Evolutionary conservation across 1,140 invertebrate genomes (phyloP).

Genomic region (Halictus rubicundus): DNA sequence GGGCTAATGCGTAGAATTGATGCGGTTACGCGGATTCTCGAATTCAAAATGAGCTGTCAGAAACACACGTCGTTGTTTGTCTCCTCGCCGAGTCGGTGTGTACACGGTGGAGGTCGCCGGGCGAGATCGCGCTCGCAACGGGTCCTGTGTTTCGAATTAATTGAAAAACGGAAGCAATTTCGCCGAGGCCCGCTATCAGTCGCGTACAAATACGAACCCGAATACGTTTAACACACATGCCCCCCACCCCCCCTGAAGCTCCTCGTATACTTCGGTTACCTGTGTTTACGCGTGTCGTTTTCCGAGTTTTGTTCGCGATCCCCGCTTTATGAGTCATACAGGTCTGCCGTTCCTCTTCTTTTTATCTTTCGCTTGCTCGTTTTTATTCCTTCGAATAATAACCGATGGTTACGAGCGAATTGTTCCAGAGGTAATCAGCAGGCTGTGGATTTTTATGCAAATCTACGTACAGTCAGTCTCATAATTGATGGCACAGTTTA

Average conservation of each 20-base stretch:
- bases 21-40: conserved; percentile 32
- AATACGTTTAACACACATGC: conserved; percentile 49
- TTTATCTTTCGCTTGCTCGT: background rate
- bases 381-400: no score
- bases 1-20: background rate
- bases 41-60: conserved; percentile 68
- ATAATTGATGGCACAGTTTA: no score
- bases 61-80: conserved; percentile 49
- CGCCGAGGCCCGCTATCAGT: conserved; percentile 43
- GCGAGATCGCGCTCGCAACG: conserved; percentile 5
- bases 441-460: no score
- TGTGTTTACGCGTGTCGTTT: conserved; percentile 20
- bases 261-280: background rate
- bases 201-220: conserved; percentile 18
- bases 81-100: background rate
- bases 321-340: no score
- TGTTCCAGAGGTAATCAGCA: no score
- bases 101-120: background rate
- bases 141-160: conserved; percentile 66
- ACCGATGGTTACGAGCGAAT: no score
- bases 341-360: background rate
- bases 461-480: no score
- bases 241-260: background rate
- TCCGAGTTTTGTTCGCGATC: background rate
- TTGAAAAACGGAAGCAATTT: conserved; percentile 73